Percentiles rank a stretch among this genome's conserved stretches.
Conservation (phyloP, 2,888 invertebrate species). For the Baronia brevicornis region DNA sequence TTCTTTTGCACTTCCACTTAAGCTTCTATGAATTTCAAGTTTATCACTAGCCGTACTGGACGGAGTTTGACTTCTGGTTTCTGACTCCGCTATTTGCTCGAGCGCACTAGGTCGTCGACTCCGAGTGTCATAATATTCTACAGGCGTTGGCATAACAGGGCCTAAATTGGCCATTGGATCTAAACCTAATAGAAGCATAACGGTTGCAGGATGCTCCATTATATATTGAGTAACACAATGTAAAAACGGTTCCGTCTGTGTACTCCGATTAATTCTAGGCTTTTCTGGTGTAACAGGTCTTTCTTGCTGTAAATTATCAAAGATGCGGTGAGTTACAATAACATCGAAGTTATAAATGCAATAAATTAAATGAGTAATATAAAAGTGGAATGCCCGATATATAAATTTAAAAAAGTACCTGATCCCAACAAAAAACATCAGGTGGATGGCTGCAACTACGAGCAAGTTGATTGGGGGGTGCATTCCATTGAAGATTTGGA, state of each 20-base stretch:
- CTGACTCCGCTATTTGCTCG: conserved; percentile 64
- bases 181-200: conserved; percentile 83
- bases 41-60: conserved; percentile 60
- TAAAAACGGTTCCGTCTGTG: conserved; percentile 79
- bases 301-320: conserved; percentile 55
- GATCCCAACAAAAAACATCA: conserved; percentile 87
- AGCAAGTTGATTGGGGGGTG: conserved; percentile 76
- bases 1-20: conserved; percentile 49
- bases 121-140: conserved; percentile 65
- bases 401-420: too few species aligned
- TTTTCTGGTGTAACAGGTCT: conserved; percentile 56
- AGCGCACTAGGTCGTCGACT: conserved; percentile 56
- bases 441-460: conserved; percentile 90
- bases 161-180: conserved; percentile 74
- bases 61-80: conserved; percentile 61
- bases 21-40: conserved; percentile 43
- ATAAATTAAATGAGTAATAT: neutral
- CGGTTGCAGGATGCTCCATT: conserved; percentile 82
- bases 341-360: too few species aligned
- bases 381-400: too few species aligned
- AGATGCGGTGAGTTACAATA: too few species aligned
- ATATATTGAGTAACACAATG: conserved; percentile 79
- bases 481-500: conserved; percentile 81
- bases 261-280: conserved; percentile 56
- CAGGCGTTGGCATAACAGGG: conserved; percentile 53